Evolutionary conservation across 2,113 vertebrate genomes (phyloP), one percentile per base, ranked within the genome.

Genomic region (Tonatia bakeri): DNA sequence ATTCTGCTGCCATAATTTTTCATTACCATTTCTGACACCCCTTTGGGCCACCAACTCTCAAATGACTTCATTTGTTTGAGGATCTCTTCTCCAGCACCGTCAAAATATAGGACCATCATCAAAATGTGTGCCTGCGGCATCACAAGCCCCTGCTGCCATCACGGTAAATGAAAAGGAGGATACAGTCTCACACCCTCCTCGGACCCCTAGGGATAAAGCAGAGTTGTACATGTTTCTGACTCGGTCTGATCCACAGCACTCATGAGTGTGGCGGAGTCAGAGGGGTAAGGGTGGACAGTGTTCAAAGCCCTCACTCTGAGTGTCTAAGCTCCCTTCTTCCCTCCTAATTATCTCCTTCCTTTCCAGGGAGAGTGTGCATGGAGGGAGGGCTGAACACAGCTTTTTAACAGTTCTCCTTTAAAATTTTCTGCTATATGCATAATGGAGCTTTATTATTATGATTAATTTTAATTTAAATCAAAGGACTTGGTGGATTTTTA

Each of bases 361-460:
- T 75, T 59, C 36, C 33, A 76, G 50, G 36, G 31, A 89, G n/a
- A 64, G 26, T 64, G 81, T 40, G 12, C 12, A 28, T 75, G 56
- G 43, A 90, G 12, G 50, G 31, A 82, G 5, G 36, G 17, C 28
- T 87, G 38, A 73, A 72, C 50, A 91, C 64, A 43, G 2, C 31
- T 70, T 64, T 91, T 64, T 91, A 77, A 81, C 13, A 67, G 14
- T 70, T 91, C 91, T 79, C n/a, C n/a, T 76, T 91, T 50, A 89
- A 61, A 69, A 61, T 45, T 33, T 59, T 82, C 64, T 54, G 8
- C 70, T 65, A 56, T 54, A 31, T 83, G 7, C 5, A 26, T 17
- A 77, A 4, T 65, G 7, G 2, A 75, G 14, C 36, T 56, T 90
- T 87, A 77, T 59, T 76, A 54, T 80, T 70, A 5, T 82, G 38